Evolutionary conservation across 2,113 vertebrate genomes (phyloP).

Genomic region (Archocentrus centrarchus): DNA sequence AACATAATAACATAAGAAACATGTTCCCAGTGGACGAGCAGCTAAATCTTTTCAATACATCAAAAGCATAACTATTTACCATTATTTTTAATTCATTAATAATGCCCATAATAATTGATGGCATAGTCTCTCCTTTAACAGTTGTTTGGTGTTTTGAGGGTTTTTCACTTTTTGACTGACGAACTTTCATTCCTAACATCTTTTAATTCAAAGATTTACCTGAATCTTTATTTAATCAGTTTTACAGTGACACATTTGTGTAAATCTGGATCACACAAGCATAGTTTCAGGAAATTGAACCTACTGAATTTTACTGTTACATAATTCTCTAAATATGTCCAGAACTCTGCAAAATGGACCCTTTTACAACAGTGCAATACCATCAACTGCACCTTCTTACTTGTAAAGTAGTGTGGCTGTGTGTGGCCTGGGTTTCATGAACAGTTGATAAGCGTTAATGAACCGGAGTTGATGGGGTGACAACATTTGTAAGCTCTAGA

Average conservation of each 20-base stretch:
- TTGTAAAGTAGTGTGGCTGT: constrained; percentile 1
- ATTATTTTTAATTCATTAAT: constrained; percentile 6
- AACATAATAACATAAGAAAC: neutral
- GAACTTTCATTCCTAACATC: constrained; percentile 17
- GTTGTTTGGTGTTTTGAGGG: constrained; percentile 14
- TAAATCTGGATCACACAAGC: no score
- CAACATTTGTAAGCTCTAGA: constrained; percentile 47
- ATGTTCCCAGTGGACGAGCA: constrained; percentile 39
- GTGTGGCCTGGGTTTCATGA: constrained; percentile 28
- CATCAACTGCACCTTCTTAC: neutral
- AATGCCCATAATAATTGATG: constrained; percentile 5
- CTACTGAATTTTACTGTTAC: no score
- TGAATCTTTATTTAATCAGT: neutral
- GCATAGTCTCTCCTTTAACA: constrained; percentile 18
- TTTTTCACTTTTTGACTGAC: constrained; percentile 11
- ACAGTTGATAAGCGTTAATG: constrained; percentile 34
- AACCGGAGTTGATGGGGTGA: constrained; percentile 32
- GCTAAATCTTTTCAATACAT: constrained; percentile 26
- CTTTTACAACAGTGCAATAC: neutral
- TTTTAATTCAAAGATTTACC: neutral
- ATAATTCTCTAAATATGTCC: no score
- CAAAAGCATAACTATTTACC: neutral
- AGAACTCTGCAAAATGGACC: no score
- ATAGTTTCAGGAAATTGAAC: no score
- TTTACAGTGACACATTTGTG: neutral